These are phyloP conservation scores for Cyclura pinguis DNA, from an alignment of 2,797 vertebrate genomes.

Conservation along the genomic window DNA sequence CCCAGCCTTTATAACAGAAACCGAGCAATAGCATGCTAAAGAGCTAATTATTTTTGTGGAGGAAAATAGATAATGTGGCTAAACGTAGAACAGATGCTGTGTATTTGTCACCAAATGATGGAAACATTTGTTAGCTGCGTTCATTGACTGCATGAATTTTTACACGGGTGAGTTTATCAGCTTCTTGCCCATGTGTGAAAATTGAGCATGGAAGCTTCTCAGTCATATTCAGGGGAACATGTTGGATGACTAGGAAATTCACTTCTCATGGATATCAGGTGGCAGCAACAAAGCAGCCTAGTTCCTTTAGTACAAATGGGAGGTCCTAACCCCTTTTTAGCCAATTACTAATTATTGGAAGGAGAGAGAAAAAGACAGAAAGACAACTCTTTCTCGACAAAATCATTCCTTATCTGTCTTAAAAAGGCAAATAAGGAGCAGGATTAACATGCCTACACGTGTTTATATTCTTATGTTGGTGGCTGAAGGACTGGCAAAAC, in stretches of 20 bases:
- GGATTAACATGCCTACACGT: no score
- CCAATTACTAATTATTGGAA: neutral
- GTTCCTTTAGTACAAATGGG: neutral
- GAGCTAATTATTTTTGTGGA: slow-evolving; percentile 51
- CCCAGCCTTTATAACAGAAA: neutral
- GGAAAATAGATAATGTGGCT: slow-evolving; percentile 41
- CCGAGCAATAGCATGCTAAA: slow-evolving; percentile 44
- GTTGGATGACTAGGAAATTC: neutral
- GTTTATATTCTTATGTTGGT: no score
- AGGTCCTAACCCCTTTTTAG: neutral
- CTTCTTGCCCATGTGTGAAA: slow-evolving; percentile 5
- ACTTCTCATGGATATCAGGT: neutral
- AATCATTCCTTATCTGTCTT: no score
- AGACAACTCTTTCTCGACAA: no score
- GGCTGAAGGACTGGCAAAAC: no score
- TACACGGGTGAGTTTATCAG: slow-evolving; percentile 12
- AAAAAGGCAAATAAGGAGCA: no score
- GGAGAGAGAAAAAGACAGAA: no score
- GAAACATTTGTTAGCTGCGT: slow-evolving; percentile 47
- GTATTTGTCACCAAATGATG: slow-evolving; percentile 37
- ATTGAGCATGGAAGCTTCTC: neutral
- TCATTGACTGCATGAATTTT: slow-evolving; percentile 39
- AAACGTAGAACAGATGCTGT: slow-evolving; percentile 33
- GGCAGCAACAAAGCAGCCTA: neutral
- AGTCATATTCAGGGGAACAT: neutral